Base-by-base conservation (phyloP, 2,113 vertebrate genomes). In the Sorex araneus region DNA sequence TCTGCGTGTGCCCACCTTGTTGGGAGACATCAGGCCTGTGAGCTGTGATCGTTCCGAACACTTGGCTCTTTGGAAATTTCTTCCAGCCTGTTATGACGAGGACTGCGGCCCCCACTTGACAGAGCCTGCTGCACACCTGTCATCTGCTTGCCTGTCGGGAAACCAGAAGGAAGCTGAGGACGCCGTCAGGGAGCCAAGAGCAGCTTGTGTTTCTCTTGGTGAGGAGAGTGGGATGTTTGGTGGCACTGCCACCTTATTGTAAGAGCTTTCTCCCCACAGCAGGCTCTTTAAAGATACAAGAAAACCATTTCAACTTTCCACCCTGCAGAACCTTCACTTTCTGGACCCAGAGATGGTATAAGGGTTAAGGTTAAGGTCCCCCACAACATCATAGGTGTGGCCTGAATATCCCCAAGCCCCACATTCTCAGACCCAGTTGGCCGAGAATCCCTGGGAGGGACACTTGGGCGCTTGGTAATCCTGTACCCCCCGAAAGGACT, bases 91-190 rank as follows among this genome's bases (percentile, higher is more conserved):
- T 92, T 57, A 82, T 92, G 69, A 45, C 21, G 81, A 74, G 76
- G 32, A 36, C 28, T 40, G 10, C 3, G 12, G 19, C 32, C 6
- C 54, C 15, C 45, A 81, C 84, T 93, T 60, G 28, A 36, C 12
- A 67, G 34, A 94, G 63, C 32, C 45, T 67, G 27, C 73, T 78
- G 0, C 69, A 16, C 27, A 47, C 67, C 73, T 86, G 67, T 54
- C 77, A 21, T 45, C 60, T 87, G 45, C 84, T 91, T 89, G 67
- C 80, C 67, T 83, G 43, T 92, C 74, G 74, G 81, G 84, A 91
- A 80, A 32, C 71, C 8, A 85, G 74, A 74, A 92, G 75, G 87
- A 88, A 82, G 67, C 45, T 57, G 32, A 77, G n/a, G 43, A 63
- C 63, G 86, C 79, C 91, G 66, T 73, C 47, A 86, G 43, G 89